phyloP scores from a whole-genome alignment of 37 sponge, comb jelly and placozoan species.

The Hormiphora californensis region DNA sequence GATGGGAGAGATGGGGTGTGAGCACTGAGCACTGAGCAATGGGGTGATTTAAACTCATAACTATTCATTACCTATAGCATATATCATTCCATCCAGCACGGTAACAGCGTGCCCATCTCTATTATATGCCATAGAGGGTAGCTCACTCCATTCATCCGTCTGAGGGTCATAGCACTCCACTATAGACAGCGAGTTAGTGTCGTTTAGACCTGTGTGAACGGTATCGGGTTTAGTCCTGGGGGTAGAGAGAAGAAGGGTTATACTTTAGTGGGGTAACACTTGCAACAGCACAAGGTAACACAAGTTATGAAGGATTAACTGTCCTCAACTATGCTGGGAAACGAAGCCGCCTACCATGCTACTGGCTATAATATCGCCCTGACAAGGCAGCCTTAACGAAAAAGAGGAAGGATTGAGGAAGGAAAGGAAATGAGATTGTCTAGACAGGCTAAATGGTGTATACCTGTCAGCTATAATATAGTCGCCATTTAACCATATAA shows the following conservation, averaged over 20 bases:
- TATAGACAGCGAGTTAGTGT: constrained; percentile 25
- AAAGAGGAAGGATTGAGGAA: too few species aligned
- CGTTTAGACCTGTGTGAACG: background rate
- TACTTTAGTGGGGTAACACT: too few species aligned
- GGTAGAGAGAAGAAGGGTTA: too few species aligned
- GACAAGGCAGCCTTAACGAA: too few species aligned
- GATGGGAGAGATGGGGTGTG: background rate
- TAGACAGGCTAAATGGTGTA: too few species aligned
- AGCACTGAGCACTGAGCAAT: background rate
- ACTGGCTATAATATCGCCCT: too few species aligned
- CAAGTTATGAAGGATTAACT: too few species aligned
- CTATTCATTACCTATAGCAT: constrained; percentile 49
- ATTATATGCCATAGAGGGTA: constrained; percentile 40
- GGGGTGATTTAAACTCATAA: background rate
- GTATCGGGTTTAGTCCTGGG: background rate
- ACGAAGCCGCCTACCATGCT: too few species aligned
- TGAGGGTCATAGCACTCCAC: constrained; percentile 52
- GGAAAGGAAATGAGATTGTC: too few species aligned
- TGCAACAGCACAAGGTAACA: too few species aligned
- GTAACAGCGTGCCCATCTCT: constrained; percentile 44
- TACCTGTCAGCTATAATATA: too few species aligned
- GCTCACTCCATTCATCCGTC: constrained; percentile 15
- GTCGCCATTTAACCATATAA: too few species aligned
- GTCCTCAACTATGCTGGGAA: background rate
- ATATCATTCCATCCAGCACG: constrained; percentile 33